Percentiles rank a stretch among this genome's conserved stretches.
Conservation (phyloP, 2,113 vertebrate genomes). For the Cyrtonyx montezumae region DNA sequence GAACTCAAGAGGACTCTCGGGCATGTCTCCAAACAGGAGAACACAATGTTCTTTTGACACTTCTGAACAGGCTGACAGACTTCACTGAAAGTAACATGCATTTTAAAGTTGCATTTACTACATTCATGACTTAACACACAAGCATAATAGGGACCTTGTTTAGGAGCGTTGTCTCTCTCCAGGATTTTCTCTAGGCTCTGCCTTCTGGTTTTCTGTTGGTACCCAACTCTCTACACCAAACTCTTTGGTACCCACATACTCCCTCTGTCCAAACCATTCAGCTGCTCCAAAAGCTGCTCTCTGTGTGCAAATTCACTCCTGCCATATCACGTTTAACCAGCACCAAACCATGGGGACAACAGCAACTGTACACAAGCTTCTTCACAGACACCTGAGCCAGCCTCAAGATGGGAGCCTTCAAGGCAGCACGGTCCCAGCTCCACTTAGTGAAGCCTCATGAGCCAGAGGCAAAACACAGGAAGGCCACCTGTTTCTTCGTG, state of each 20-base stretch:
- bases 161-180: background rate
- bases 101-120: background rate
- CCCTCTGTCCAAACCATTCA: background rate
- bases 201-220: background rate
- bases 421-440: fast-evolving
- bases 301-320: background rate
- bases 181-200: background rate
- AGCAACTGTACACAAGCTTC: background rate
- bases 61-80: background rate
- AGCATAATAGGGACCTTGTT: background rate
- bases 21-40: conserved; percentile 47
- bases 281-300: background rate
- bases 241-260: background rate
- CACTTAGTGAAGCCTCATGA: background rate
- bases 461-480: background rate
- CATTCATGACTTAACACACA: background rate
- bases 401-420: background rate
- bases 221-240: background rate
- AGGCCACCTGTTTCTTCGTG: background rate
- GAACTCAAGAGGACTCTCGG: background rate
- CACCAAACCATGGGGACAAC: background rate
- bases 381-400: background rate
- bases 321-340: background rate
- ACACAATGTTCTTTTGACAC: background rate
- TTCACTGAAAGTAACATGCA: background rate